Evolutionary conservation across 1,140 invertebrate species (phyloP).

Genomic region (Heliconius himera): DNA sequence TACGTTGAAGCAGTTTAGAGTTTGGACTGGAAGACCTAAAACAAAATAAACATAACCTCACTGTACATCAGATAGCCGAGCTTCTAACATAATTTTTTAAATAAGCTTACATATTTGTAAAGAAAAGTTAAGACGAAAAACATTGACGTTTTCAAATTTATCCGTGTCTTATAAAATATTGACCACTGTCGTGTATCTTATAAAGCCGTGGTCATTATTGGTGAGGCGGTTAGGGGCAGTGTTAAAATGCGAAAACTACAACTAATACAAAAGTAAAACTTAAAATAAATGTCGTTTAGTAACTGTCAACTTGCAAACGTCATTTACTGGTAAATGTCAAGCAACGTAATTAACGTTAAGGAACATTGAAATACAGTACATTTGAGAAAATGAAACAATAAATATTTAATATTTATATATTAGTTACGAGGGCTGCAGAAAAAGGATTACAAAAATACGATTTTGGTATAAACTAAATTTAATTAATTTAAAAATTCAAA

Average conservation of each 20-base stretch:
- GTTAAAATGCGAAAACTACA: neutral
- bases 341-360: no score
- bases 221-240: neutral
- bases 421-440: no score
- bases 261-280: neutral
- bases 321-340: no score
- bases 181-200: neutral
- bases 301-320: no score
- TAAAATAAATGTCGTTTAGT: neutral
- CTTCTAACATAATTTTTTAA: neutral
- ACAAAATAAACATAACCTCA: conserved; percentile 24
- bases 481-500: no score
- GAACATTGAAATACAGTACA: no score
- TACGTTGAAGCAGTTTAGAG: conserved; percentile 53
- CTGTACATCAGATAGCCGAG: neutral
- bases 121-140: neutral
- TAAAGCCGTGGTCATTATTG: neutral
- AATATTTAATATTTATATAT: no score
- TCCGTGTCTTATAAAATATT: neutral
- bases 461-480: no score
- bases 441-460: no score
- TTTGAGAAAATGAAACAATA: no score
- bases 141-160: neutral
- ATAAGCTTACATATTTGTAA: conserved; percentile 10
- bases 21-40: conserved; percentile 56